Evolutionary conservation across 2,113 vertebrate species (phyloP).

Genomic region (Misgurnus anguillicaudatus): DNA sequence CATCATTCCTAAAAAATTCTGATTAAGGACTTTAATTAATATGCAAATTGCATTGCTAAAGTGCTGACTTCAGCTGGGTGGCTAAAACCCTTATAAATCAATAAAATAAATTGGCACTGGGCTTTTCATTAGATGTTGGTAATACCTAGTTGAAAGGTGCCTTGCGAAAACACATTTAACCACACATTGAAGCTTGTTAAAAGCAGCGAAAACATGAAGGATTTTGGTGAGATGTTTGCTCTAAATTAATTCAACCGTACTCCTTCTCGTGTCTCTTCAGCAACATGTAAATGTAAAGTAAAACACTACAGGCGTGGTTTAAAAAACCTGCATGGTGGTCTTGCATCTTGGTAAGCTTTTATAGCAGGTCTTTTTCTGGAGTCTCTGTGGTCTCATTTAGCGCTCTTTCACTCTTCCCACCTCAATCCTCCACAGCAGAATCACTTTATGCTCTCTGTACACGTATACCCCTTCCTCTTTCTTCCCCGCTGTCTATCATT

Average conservation of each 20-base stretch:
- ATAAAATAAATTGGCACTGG: conserved; percentile 26
- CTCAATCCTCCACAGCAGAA: conserved; percentile 19
- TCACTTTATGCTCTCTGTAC: background rate
- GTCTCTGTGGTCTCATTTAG: conserved; percentile 46
- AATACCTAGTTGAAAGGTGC: conserved; percentile 10
- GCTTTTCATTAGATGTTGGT: conserved; percentile 14
- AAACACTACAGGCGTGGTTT: background rate
- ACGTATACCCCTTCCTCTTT: background rate
- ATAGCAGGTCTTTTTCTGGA: conserved; percentile 12
- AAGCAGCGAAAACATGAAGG: too few species aligned
- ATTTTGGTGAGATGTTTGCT: too few species aligned
- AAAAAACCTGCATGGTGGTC: background rate
- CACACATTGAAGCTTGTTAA: too few species aligned
- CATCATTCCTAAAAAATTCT: conserved; percentile 34
- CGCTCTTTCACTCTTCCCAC: conserved; percentile 15
- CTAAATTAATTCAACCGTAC: too few species aligned
- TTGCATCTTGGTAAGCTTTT: background rate
- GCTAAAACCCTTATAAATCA: conserved; percentile 20
- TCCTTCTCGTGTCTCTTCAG: too few species aligned
- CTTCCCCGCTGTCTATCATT: too few species aligned
- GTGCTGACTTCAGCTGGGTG: conserved; percentile 9
- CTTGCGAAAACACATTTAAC: conserved; percentile 3
- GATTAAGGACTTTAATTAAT: conserved; percentile 46
- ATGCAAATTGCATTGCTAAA: conserved; percentile 43
- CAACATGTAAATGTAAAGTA: too few species aligned